Evolutionary conservation across 2,797 vertebrate genomes (phyloP), one percentile per base, ranked within the genome.

Genomic region (Pangasius mekongensis): DNA sequence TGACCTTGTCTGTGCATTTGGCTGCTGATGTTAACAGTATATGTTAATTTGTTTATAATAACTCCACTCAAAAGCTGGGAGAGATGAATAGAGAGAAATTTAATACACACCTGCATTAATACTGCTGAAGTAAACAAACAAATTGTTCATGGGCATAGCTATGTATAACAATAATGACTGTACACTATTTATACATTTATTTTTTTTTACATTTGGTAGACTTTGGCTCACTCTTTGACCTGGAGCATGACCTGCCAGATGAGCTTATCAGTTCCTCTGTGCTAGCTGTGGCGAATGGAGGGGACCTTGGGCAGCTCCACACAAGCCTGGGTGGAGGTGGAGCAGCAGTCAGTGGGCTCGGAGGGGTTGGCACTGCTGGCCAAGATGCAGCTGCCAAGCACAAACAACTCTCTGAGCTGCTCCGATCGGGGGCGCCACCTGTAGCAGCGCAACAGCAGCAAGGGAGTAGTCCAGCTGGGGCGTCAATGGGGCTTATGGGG

Each of bases 351-450:
- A 86, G 95, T 49, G 95, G 93, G 87, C 93, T 95, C 54, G 95
- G 93, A 86, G 95, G 93, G 9, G 84, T 91, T 64, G 90, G 93
- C 33, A 89, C 90, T 9, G 92, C 92, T n/a, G 94, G 93, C 76
- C 98, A 98, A 94, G 99, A 99, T 93, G 99, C 98, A 87, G 99
- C 98, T 90, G 98, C 98, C 93, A 99, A 99, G 95, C 99, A 99
- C 95, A 99, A 99, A 95, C 99, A 99, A 91, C 96, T 99, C 62
- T 99, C 99, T 4, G 99, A 99, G 94, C 96, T 99, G 90, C 92
- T 99, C 73, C 97, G 98, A 60, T 94, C 96, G 0, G 95, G 96
- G n/a, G 94, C 92, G 4, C 93, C 95, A 52, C 60, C 92, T 78
- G 73, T 94, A 54, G 22, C 84, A 6, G 3, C 95, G 96, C 88